Conservation (phyloP, 2,888 invertebrate species). For the Zhuqinia jingwanae region DNA sequence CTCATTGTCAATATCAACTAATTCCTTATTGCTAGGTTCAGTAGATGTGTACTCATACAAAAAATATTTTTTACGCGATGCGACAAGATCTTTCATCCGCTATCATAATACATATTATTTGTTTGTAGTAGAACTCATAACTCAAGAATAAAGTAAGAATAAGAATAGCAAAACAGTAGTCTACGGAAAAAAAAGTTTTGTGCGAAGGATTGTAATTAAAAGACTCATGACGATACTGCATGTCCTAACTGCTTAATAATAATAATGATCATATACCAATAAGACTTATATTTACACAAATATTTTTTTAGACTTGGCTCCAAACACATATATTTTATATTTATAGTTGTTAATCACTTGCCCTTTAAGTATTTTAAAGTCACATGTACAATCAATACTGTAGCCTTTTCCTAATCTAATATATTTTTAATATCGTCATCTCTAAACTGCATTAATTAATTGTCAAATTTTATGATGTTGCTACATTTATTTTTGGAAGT, state of each 20-base stretch:
- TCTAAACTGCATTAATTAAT: neutral
- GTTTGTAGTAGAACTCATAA: neutral
- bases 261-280: neutral
- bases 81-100: constrained; percentile 10
- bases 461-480: constrained; percentile 17
- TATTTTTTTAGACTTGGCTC: too few relatives aligned
- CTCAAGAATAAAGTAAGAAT: constrained; percentile 15
- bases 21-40: too few relatives aligned
- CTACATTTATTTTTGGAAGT: constrained; percentile 7
- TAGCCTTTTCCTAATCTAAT: neutral
- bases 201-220: neutral
- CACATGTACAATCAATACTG: constrained; percentile 20
- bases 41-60: neutral
- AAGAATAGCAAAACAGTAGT: neutral
- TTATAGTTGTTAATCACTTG: neutral
- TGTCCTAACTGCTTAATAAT: too few relatives aligned
- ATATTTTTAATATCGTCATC: neutral
- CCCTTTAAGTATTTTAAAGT: neutral
- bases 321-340: too few relatives aligned
- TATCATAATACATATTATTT: neutral
- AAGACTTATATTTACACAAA: neutral
- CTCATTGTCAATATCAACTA: too few relatives aligned
- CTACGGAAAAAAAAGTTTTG: constrained; percentile 7
- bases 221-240: too few relatives aligned
- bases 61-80: constrained; percentile 1